Conservation (phyloP, 1,140 invertebrate species). For the Gryon sp. region DNA sequence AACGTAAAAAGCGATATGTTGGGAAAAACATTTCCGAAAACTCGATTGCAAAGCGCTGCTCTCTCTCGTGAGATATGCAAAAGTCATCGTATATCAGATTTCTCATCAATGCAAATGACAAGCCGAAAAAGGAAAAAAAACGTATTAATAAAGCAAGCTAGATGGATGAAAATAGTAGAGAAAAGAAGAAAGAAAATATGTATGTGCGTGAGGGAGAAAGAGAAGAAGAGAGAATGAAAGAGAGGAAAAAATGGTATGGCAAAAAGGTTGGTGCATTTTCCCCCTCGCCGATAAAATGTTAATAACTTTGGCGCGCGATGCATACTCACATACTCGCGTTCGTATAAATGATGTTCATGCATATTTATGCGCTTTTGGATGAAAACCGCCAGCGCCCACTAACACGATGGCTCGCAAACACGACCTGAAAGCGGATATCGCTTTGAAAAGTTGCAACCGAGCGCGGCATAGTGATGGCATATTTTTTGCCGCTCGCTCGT, state of each 20-base stretch:
- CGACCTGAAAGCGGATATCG: slow-evolving; percentile 74
- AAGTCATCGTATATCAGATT: slow-evolving; percentile 19
- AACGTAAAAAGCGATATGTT: too few relatives aligned
- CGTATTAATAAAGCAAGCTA: slow-evolving; percentile 23
- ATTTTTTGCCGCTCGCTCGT: slow-evolving; percentile 58
- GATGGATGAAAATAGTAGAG: slow-evolving; percentile 17
- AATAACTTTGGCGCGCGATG: slow-evolving; percentile 69
- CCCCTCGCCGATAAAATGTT: slow-evolving; percentile 73
- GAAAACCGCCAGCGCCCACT: slow-evolving; percentile 73
- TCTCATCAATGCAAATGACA: slow-evolving; percentile 49
- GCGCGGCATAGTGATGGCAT: slow-evolving; percentile 58
- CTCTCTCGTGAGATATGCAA: too few relatives aligned
- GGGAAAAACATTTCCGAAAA: too few relatives aligned
- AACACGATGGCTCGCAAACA: slow-evolving; percentile 74
- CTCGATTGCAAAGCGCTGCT: too few relatives aligned
- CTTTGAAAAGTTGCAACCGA: slow-evolving; percentile 75
- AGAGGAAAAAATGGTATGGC: slow-evolving; percentile 6
- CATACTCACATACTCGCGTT: slow-evolving; percentile 60
- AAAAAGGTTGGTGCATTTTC: slow-evolving; percentile 24
- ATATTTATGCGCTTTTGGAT: slow-evolving; percentile 78
- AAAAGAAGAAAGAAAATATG: not conserved
- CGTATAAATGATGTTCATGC: slow-evolving; percentile 79
- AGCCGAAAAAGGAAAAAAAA: slow-evolving; percentile 41
- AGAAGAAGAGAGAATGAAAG: not conserved
- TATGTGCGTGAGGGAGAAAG: not conserved